A percentile compares a stretch with the other conserved stretches of the same genome.
Evolutionary conservation across 2,888 invertebrate species (phyloP).

Genomic region (Heterodera filipjevi): DNA sequence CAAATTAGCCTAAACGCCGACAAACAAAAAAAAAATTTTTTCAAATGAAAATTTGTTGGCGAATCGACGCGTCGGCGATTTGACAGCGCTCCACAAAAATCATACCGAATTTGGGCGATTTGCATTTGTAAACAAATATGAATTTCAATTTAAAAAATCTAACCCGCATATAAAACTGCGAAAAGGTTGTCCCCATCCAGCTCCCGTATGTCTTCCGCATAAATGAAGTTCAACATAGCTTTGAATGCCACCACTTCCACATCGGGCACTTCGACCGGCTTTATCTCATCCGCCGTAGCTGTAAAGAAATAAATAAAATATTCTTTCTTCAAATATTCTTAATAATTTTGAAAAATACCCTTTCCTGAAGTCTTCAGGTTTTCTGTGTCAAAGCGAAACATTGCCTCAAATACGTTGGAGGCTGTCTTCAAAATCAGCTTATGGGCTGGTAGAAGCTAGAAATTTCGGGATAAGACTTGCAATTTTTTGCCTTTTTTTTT

Average conservation of each 20-base stretch:
- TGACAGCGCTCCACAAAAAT: too few relatives aligned
- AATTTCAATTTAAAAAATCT: too few relatives aligned
- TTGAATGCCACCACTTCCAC: neutral
- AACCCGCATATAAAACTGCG: neutral
- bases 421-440: slow-evolving; percentile 1
- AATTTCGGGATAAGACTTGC: too few relatives aligned
- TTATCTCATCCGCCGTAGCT: neutral
- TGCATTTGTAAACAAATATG: too few relatives aligned
- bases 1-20: too few relatives aligned
- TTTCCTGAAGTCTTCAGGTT: neutral
- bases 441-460: neutral
- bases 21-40: too few relatives aligned
- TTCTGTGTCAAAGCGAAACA: slow-evolving; percentile 4
- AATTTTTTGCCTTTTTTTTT: too few relatives aligned
- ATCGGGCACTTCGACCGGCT: slow-evolving; percentile 2
- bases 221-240: neutral
- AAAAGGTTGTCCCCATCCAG: neutral
- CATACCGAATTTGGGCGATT: too few relatives aligned
- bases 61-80: too few relatives aligned
- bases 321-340: neutral
- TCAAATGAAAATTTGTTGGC: too few relatives aligned
- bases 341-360: neutral
- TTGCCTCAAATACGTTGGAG: slow-evolving; percentile 1
- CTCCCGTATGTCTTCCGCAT: neutral
- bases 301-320: neutral